Conservation (phyloP, 2,113 vertebrate species). For the Megaceryle maxima region DNA sequence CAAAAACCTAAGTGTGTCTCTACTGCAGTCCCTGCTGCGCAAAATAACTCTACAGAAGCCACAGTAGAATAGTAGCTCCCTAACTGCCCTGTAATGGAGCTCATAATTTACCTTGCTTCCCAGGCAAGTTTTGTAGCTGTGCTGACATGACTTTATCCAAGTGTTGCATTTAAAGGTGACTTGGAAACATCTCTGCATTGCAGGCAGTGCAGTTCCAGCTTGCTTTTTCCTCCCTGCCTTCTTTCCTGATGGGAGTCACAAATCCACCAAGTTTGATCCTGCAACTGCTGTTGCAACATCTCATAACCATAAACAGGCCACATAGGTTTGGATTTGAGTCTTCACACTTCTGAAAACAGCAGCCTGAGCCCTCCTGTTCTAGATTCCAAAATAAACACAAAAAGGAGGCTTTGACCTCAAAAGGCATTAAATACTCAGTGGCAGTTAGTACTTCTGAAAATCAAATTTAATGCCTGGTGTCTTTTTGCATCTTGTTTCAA, state of each 20-base stretch:
- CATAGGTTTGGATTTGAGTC: neutral
- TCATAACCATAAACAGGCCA: neutral
- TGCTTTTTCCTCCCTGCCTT: neutral
- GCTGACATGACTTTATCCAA: neutral
- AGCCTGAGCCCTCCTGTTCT: neutral
- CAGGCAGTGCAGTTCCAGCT: neutral
- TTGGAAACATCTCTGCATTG: neutral
- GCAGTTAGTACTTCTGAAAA: neutral
- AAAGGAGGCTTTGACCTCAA: neutral
- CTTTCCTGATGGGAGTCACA: neutral
- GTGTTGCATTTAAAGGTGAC: neutral
- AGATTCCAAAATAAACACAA: neutral
- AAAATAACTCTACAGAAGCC: neutral
- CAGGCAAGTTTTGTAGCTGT: neutral
- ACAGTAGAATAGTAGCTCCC: neutral
- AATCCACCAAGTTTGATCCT: neutral
- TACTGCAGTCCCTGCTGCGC: neutral
- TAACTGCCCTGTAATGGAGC: neutral
- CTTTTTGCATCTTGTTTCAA: neutral
- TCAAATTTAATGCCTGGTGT: neutral
- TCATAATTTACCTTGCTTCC: neutral
- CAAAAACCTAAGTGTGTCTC: accelerated
- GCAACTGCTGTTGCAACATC: neutral
- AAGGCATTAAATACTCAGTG: neutral
- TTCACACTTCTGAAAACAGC: neutral